Evolutionary conservation across 2,888 invertebrate genomes (phyloP).

Genomic region (Drosophila pseudotalamancana): DNA sequence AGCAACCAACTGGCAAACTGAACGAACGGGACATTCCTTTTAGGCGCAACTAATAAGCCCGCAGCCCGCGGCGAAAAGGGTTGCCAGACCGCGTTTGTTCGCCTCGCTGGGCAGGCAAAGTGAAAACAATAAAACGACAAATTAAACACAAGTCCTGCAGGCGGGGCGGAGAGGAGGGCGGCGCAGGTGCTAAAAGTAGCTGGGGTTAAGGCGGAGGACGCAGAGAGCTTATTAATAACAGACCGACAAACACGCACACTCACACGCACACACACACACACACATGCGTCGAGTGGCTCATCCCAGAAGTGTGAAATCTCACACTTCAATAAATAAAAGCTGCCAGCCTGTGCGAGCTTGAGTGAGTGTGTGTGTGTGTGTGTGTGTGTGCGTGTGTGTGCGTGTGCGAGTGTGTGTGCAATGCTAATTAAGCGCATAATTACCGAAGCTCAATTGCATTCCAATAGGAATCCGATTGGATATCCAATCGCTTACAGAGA

Average conservation of each 20-base stretch:
- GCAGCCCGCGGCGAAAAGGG: slow-evolving; percentile 35
- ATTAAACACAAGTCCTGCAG: slow-evolving; percentile 59
- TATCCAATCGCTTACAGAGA: background rate
- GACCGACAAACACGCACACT: slow-evolving; percentile 20
- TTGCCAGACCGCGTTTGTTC: slow-evolving; percentile 47
- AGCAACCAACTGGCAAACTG: slow-evolving; percentile 76
- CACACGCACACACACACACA: slow-evolving; percentile 2
- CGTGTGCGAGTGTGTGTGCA: slow-evolving; percentile 21
- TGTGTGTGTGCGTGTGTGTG: slow-evolving; percentile 5
- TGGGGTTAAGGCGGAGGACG: slow-evolving; percentile 6
- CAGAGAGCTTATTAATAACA: slow-evolving; percentile 74
- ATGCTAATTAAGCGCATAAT: slow-evolving; percentile 67
- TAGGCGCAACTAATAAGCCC: slow-evolving; percentile 68
- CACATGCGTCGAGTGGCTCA: slow-evolving; percentile 26
- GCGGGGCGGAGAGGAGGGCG: background rate
- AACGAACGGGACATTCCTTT: slow-evolving; percentile 17
- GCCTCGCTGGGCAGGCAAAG: slow-evolving; percentile 64
- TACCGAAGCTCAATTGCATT: slow-evolving; percentile 28
- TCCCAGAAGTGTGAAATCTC: slow-evolving; percentile 61
- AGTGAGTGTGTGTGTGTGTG: slow-evolving; percentile 21
- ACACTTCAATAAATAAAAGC: slow-evolving; percentile 36
- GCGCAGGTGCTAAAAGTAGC: background rate
- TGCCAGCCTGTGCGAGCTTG: background rate
- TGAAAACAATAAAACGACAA: slow-evolving; percentile 74
- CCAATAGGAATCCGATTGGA: slow-evolving; percentile 18